Evolutionary conservation across 2,888 invertebrate species (phyloP).

Genomic region (Trichopoda pennipes): DNA sequence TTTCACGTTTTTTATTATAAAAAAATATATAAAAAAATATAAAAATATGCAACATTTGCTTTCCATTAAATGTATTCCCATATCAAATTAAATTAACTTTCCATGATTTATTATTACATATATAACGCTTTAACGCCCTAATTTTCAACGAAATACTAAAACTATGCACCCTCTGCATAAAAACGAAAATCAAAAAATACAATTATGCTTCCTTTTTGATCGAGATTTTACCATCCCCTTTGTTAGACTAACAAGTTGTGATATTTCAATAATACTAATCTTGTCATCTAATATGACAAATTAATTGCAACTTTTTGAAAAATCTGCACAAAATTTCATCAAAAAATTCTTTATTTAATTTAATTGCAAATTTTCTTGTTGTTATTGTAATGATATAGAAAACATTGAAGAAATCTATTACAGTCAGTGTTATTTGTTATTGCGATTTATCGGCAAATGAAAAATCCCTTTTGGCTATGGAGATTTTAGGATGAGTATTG

Average conservation of each 20-base stretch:
- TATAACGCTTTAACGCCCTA: slow-evolving; percentile 60
- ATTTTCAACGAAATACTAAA: slow-evolving; percentile 28
- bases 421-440: no score
- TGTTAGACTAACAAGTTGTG: slow-evolving; percentile 1
- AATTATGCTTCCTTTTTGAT: slow-evolving; percentile 8
- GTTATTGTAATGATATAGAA: no score
- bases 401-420: no score
- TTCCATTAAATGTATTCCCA: slow-evolving; percentile 49
- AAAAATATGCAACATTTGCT: slow-evolving; percentile 46
- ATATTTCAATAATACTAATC: slow-evolving; percentile 46
- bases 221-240: slow-evolving; percentile 16
- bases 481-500: no score
- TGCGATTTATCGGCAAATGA: no score
- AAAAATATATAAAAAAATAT: no score
- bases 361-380: neutral
- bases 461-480: no score
- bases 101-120: slow-evolving; percentile 58
- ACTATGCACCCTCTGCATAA: slow-evolving; percentile 6
- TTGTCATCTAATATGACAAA: slow-evolving; percentile 56
- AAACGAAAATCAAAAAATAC: neutral
- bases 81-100: slow-evolving; percentile 53
- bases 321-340: slow-evolving; percentile 52
- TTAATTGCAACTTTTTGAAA: slow-evolving; percentile 57
- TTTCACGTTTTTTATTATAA: no score
- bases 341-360: slow-evolving; percentile 35